These are phyloP conservation scores for Macaca nemestrina DNA, from an alignment of 2,113 vertebrate species.

Conservation along the genomic window DNA sequence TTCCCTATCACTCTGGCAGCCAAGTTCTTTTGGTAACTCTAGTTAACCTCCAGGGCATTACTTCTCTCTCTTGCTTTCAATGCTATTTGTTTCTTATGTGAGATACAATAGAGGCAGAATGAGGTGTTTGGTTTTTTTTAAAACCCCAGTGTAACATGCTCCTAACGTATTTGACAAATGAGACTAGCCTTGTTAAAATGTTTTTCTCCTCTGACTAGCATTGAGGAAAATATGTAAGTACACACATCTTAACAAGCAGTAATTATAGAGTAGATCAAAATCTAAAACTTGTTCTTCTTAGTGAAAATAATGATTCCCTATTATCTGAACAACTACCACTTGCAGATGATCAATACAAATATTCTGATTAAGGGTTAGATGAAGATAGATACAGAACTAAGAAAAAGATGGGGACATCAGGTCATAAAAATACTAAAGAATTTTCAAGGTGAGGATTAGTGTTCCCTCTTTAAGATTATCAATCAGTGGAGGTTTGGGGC, in stretches of 20 bases:
- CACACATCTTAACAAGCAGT: background rate
- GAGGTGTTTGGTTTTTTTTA: background rate
- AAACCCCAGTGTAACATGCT: slow-evolving; percentile 25
- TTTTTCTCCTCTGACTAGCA: background rate
- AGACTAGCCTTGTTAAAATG: background rate
- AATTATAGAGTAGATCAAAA: background rate
- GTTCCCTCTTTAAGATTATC: background rate
- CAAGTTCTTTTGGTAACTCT: background rate
- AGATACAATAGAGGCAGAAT: background rate
- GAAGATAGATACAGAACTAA: background rate
- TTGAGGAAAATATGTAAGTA: background rate
- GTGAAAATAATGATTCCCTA: background rate
- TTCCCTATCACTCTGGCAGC: background rate
- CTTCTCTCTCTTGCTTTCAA: background rate
- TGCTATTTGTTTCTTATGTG: background rate
- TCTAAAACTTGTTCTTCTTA: background rate
- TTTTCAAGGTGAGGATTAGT: background rate
- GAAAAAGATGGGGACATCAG: background rate
- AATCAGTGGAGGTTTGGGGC: background rate
- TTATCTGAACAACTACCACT: background rate
- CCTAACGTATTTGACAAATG: slow-evolving; percentile 28
- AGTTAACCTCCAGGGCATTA: background rate
- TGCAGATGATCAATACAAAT: background rate
- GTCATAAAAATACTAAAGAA: slow-evolving; percentile 30
- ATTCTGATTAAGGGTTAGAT: background rate